These are phyloP conservation scores for Cantharis flavilabris DNA, from an alignment of 2,888 invertebrate genomes.

Conservation along the genomic window DNA sequence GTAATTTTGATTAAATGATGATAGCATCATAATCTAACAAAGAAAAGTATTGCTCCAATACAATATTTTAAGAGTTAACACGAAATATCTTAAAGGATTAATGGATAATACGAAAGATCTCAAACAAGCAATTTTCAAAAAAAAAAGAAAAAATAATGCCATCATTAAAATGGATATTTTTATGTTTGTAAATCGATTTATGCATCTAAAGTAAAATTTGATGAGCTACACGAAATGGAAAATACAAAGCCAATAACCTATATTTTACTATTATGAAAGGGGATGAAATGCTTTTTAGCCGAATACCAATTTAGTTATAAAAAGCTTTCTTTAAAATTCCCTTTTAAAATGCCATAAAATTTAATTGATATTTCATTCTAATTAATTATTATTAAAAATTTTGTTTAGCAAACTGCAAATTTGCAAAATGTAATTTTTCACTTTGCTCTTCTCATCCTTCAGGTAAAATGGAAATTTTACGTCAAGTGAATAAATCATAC, in stretches of 20 bases:
- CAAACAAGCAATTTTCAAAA: not conserved
- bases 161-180: not conserved
- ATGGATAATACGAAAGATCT: not conserved
- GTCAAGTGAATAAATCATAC: not conserved
- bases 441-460: not conserved
- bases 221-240: slow-evolving; percentile 5
- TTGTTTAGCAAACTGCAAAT: not conserved
- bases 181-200: not conserved
- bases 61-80: not conserved
- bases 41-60: not conserved
- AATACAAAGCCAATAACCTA: slow-evolving; percentile 3
- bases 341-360: not conserved
- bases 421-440: not conserved
- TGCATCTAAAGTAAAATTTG: slow-evolving; percentile 16
- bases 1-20: too few relatives aligned
- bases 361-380: not conserved
- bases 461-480: not conserved
- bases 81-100: not conserved
- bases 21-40: not conserved
- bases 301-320: slow-evolving; percentile 16
- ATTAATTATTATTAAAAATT: not conserved
- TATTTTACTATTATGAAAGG: slow-evolving; percentile 16
- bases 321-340: slow-evolving; percentile 6
- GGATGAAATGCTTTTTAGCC: slow-evolving; percentile 15
- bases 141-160: not conserved